Conservation (phyloP, 2,888 invertebrate genomes). For the Pilophorus perplexus region DNA sequence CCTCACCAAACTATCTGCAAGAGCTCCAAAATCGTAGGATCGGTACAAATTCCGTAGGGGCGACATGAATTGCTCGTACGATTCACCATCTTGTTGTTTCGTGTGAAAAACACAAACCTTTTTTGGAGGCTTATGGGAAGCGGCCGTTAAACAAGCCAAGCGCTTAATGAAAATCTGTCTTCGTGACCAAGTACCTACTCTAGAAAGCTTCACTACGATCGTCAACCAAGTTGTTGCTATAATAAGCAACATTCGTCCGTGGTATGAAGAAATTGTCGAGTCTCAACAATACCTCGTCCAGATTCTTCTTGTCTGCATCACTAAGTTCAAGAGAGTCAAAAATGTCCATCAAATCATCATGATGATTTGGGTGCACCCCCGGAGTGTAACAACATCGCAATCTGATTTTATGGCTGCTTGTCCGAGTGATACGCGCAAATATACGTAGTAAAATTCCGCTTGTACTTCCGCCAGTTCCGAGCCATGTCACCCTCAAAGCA, state of each 20-base stretch:
- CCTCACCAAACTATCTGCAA: conserved; percentile 8
- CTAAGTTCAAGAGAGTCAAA: conserved; percentile 13
- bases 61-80: conserved; percentile 25
- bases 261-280: conserved; percentile 15
- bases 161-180: too few relatives aligned
- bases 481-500: conserved; percentile 2
- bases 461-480: background rate
- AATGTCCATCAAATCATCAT: conserved; percentile 3
- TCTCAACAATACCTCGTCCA: background rate
- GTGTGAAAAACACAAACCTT: conserved; percentile 14
- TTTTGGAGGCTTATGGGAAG: too few relatives aligned
- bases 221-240: too few relatives aligned
- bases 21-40: background rate
- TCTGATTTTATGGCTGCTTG: background rate
- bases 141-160: too few relatives aligned
- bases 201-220: too few relatives aligned
- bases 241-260: conserved; percentile 3
- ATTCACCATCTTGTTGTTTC: conserved; percentile 23
- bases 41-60: conserved; percentile 8
- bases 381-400: conserved; percentile 14
- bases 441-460: background rate
- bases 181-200: too few relatives aligned
- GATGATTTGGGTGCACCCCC: too few relatives aligned
- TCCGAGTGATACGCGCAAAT: background rate
- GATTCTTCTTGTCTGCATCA: background rate